Conservation (phyloP, 2,797 vertebrate genomes). For the Chelonia mydas region DNA sequence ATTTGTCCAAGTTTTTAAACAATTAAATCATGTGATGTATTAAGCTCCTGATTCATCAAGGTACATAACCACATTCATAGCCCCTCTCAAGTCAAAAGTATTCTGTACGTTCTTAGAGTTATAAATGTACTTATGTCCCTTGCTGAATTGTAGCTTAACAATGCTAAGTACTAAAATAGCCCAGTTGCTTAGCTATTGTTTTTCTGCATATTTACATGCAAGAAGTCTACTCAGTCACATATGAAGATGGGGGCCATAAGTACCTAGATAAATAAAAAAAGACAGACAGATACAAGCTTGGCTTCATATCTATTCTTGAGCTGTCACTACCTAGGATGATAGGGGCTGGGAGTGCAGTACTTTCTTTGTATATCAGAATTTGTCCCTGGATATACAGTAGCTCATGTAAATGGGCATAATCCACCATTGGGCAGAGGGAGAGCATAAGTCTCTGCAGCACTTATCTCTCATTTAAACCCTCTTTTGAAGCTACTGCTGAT, state of each 20-base stretch:
- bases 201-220: not conserved
- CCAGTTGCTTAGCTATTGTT: not conserved
- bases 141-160: not conserved
- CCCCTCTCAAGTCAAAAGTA: conserved; percentile 44
- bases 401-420: not conserved
- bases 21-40: not conserved
- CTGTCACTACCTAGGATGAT: not conserved
- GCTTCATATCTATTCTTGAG: rapidly evolving
- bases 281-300: not conserved
- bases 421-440: not conserved
- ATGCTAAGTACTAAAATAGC: conserved; percentile 21
- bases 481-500: too few relatives aligned
- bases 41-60: not conserved
- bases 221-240: not conserved
- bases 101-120: conserved; percentile 42
- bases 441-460: not conserved
- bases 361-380: not conserved
- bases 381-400: not conserved
- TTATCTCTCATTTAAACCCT: not conserved
- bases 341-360: rapidly evolving
- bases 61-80: not conserved
- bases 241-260: not conserved
- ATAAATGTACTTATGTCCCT: not conserved
- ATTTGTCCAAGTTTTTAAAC: not conserved
- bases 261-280: not conserved